phyloP scores from a whole-genome alignment of 2,888 invertebrate species.

The Drosophila macrospina region DNA sequence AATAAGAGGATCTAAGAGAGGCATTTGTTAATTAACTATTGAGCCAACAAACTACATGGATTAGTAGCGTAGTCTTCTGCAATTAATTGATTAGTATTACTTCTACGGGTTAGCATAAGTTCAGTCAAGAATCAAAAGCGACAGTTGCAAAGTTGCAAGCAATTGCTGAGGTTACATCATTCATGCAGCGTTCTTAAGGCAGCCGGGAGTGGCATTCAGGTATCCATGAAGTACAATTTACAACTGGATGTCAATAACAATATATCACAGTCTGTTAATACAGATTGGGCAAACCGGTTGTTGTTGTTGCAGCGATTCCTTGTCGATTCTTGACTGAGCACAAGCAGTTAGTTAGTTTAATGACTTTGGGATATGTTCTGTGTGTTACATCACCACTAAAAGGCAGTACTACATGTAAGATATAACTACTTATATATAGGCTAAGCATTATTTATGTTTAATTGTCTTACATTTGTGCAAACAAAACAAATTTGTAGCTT shows the following conservation, averaged over 20 bases:
- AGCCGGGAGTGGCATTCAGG: conserved; percentile 46
- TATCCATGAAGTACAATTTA: conserved; percentile 24
- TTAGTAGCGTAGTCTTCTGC: conserved; percentile 35
- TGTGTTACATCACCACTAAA: conserved; percentile 38
- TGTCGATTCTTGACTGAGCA: conserved; percentile 27
- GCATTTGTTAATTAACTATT: conserved; percentile 6
- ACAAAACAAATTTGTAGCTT: conserved; percentile 32
- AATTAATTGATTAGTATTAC: conserved; percentile 12
- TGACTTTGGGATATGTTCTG: conserved; percentile 47
- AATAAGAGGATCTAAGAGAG: conserved; percentile 26
- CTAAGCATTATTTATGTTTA: conserved; percentile 21
- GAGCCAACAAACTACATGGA: conserved; percentile 34
- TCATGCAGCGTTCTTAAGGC: conserved; percentile 18
- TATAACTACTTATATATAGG: conserved; percentile 16
- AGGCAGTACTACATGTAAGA: conserved; percentile 10
- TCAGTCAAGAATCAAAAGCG: conserved; percentile 31
- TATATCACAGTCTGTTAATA: conserved; percentile 50
- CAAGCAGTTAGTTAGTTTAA: conserved; percentile 42
- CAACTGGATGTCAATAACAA: conserved; percentile 31
- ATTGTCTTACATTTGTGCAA: conserved; percentile 27
- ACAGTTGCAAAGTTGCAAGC: conserved; percentile 4
- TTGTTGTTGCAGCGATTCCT: neutral
- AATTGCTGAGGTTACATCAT: neutral
- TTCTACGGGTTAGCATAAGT: neutral
- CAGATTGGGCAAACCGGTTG: conserved; percentile 38